Percentiles rank a stretch among this genome's conserved stretches.
Evolutionary conservation across 2,797 vertebrate species (phyloP).

Genomic region (Sternarchorhynchus goeldii): DNA sequence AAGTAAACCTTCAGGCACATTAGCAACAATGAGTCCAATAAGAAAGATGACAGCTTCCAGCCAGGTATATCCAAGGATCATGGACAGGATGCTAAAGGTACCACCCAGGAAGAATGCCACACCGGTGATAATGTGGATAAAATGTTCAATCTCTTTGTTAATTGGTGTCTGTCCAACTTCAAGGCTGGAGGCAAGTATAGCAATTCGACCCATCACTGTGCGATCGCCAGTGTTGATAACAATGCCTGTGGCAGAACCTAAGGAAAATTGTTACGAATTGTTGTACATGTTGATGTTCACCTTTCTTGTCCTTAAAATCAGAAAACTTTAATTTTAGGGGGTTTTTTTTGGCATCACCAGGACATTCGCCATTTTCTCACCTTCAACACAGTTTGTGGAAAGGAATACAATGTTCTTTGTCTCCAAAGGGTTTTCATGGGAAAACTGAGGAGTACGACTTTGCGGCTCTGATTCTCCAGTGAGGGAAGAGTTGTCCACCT

Average conservation of each 20-base stretch:
- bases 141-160: slow-evolving; percentile 90
- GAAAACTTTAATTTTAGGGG: too few relatives aligned
- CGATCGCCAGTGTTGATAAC: slow-evolving; percentile 94
- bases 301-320: not conserved
- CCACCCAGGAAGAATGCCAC: slow-evolving; percentile 93
- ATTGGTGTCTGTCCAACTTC: slow-evolving; percentile 94
- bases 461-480: slow-evolving; percentile 97
- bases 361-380: slow-evolving; percentile 61
- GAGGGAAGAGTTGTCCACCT: slow-evolving; percentile 98
- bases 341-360: too few relatives aligned
- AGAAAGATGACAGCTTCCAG: slow-evolving; percentile 89
- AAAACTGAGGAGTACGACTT: slow-evolving; percentile 89
- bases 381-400: slow-evolving; percentile 98
- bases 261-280: not conserved
- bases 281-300: not conserved
- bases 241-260: slow-evolving; percentile 91
- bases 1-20: slow-evolving; percentile 86
- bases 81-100: slow-evolving; percentile 88
- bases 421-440: slow-evolving; percentile 93
- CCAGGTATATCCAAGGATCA: slow-evolving; percentile 90
- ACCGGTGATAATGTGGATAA: slow-evolving; percentile 95
- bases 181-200: slow-evolving; percentile 89
- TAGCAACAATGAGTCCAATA: slow-evolving; percentile 88
- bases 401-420: slow-evolving; percentile 96
- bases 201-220: slow-evolving; percentile 97